Conservation (phyloP, 2,888 invertebrate genomes). For the Drosophila kokeensis region DNA sequence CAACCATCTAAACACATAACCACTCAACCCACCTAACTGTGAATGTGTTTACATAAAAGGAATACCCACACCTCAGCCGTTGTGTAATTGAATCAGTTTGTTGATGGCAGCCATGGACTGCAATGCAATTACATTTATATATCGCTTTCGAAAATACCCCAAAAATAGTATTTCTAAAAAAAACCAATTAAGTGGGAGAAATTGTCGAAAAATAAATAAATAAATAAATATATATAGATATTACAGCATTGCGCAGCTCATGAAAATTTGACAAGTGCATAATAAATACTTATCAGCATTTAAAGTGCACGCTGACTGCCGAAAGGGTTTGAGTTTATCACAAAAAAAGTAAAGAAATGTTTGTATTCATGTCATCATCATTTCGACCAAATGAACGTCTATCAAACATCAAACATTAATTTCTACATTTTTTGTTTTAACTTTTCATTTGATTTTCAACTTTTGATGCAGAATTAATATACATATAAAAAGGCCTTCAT, state of each 20-base stretch:
- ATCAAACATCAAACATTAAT: no score
- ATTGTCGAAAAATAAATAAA: slow-evolving; percentile 7
- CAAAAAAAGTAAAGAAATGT: neutral
- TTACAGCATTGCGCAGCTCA: neutral
- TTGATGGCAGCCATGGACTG: slow-evolving; percentile 16
- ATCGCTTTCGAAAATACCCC: slow-evolving; percentile 1
- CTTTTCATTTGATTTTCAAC: no score
- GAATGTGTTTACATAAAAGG: slow-evolving; percentile 10
- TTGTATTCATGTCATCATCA: neutral
- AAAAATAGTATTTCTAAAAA: slow-evolving; percentile 9
- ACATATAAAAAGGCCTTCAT: neutral
- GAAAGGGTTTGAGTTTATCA: neutral
- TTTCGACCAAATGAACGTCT: neutral
- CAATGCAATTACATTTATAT: slow-evolving; percentile 37
- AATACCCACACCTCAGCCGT: slow-evolving; percentile 9
- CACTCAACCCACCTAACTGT: neutral
- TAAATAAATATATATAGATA: slow-evolving; percentile 2
- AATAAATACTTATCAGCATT: slow-evolving; percentile 28
- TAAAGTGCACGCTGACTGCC: slow-evolving; percentile 19
- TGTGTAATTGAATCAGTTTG: slow-evolving; percentile 37
- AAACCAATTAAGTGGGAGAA: slow-evolving; percentile 14
- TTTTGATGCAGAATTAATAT: no score
- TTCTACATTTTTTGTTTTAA: no score
- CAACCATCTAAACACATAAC: slow-evolving; percentile 4
- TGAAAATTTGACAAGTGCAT: slow-evolving; percentile 30